Base-by-base conservation (phyloP, 2,888 invertebrate genomes). In the Cryptophagus acutangulus region DNA sequence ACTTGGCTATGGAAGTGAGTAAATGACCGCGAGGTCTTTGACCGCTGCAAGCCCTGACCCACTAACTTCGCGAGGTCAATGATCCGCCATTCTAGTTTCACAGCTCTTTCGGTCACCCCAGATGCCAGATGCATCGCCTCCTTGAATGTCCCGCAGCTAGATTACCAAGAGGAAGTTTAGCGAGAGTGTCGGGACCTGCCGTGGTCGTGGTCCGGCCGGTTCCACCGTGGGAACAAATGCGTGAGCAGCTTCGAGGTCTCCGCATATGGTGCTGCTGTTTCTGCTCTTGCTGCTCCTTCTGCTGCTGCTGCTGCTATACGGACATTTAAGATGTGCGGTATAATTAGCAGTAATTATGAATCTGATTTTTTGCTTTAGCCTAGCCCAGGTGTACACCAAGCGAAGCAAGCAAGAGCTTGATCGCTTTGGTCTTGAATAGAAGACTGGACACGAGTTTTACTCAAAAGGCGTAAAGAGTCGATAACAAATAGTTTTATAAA, bases 31-130 rank as follows among this genome's bases (percentile, higher is more conserved):
- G 46, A 59, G 66, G 64, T 68, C 65, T 61, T 59, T 62, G 66
- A 66, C 67, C 67, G 65, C 59, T 59, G 58, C 59, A 53, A 67
- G 67, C 67, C 67, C 67, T 69, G 69, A 69, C 69, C 67, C 51
- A 68, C 66, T 68, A 67, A 68, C 69, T 69, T 67, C 60, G 67
- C 67, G 67, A 69, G 69, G 67, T 67, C 65, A 61, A 66, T 60
- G 66, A 65, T 66, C 67, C 63, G 67, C 66, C 66, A 69, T 68
- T 69, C 69, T 67, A 69, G 66, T 68, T 69, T 67, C 47, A 49
- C 45, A 46, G 43, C 44, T 52, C 51, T 54, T 54, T 54, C 54
- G 54, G 54, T 52, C 51, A 52, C 48, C 48, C 46, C 51, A 49
- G 48, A 50, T 53, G 49, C 53, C 50, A 44, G 50, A 49, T 51